Base-by-base conservation (phyloP, 1,140 invertebrate genomes). In the Drosophila busckii region DNA sequence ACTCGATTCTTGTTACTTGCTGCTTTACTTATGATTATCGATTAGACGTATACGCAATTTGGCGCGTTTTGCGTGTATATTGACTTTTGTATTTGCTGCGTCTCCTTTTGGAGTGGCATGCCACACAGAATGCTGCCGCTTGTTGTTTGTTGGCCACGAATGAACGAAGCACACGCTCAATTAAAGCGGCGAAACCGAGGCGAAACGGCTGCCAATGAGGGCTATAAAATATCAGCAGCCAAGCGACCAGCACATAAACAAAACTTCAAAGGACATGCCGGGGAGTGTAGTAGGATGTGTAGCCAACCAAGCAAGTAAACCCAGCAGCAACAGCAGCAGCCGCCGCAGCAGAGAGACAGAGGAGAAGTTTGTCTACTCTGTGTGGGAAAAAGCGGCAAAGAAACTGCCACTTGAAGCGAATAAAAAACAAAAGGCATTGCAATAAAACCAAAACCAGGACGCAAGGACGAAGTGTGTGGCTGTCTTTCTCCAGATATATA, bases 381-480 rank as follows among this genome's bases (percentile, higher is more conserved):
- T 5, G 22, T 16, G 13, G 10, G 19, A 37, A 42, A 44, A 55
- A 35, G 49, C 48, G 46, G 38, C 53, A 75, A 73, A 80, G 67
- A 71, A 80, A 78, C 73, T 67, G 71, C 68, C 35, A 71, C 68
- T 80, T 78, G 62, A 76, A 59, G 62, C 71, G 42, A 54, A 73
- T 68, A 70, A 65, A 58, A 70, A 71, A 78, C 62, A 80, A 80
- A 80, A 71, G 73, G 46, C 32, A 66, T 37, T 42, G 55, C 61
- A 54, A 46, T 53, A 34, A 48, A 48, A 53, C 32, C 19, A 42
- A 23, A 37, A 28, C 38, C 29, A 59, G 40, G 29, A 70, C 26
- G 59, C 42, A 49, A 62, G 42, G 45, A 22, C 42, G 23, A 46
- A 44, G 19, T 15, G 12, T 41, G 16, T 19, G 37, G 22, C 20